A percentile compares a stretch with the other conserved stretches of the same genome.
Evolutionary conservation across 37 sponge, comb jelly and placozoan genomes (phyloP).

Genomic region (Dysidea cf. avara): DNA sequence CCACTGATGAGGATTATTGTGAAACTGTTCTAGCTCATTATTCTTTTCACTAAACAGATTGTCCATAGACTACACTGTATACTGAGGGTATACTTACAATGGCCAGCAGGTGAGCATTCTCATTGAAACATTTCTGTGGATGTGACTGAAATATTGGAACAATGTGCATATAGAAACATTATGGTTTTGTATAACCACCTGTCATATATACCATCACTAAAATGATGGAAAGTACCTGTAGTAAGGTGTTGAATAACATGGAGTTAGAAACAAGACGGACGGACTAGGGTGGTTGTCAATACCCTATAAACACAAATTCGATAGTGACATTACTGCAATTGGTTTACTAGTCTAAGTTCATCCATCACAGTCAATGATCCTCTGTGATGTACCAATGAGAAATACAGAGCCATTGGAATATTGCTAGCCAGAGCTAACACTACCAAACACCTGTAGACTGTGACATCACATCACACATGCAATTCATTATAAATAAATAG

Average conservation of each 20-base stretch:
- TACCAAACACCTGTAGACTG: neutral
- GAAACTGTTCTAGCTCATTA: slow-evolving; percentile 18
- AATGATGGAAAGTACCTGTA: too few species aligned
- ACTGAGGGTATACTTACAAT: slow-evolving; percentile 25
- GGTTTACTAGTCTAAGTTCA: slow-evolving; percentile 46
- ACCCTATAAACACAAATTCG: slow-evolving; percentile 15
- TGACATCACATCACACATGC: too few species aligned
- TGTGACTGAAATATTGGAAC: slow-evolving; percentile 43
- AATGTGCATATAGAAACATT: neutral
- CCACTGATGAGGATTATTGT: slow-evolving; percentile 32
- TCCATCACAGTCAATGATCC: slow-evolving; percentile 64
- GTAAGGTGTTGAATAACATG: slow-evolving; percentile 84
- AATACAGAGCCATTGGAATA: slow-evolving; percentile 61
- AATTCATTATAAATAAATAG: neutral
- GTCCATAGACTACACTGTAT: too few species aligned
- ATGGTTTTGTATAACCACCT: too few species aligned
- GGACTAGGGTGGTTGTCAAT: slow-evolving; percentile 1
- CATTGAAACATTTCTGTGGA: slow-evolving; percentile 62
- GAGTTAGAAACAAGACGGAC: slow-evolving; percentile 81
- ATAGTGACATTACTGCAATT: neutral
- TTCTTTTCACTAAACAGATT: neutral
- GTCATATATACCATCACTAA: too few species aligned
- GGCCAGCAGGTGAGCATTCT: slow-evolving; percentile 69
- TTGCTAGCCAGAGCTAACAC: slow-evolving; percentile 34
- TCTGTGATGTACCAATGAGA: slow-evolving; percentile 75